Conservation (phyloP, 2,888 invertebrate genomes). For the Microctonus aethiopoides region DNA sequence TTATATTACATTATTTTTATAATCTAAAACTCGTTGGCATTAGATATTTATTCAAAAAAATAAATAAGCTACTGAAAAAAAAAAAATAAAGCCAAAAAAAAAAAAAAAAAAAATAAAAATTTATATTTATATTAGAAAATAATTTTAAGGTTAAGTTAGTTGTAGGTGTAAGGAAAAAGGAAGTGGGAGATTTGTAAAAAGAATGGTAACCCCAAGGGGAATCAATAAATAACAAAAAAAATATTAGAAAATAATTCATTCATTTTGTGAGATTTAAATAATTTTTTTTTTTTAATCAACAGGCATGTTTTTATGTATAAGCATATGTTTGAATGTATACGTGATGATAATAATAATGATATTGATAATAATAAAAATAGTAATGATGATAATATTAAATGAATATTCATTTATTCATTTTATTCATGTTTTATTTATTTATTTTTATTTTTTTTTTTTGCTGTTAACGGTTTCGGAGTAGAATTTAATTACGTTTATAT, state of each 20-base stretch:
- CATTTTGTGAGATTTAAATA: not conserved
- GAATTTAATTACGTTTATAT: not conserved
- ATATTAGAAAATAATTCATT: not conserved
- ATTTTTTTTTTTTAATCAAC: not conserved
- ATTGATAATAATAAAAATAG: no score
- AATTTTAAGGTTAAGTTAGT: no score
- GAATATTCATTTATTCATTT: not conserved
- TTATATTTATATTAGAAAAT: not conserved
- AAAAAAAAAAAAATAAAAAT: not conserved
- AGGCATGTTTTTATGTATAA: not conserved
- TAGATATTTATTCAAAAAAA: conserved; percentile 28
- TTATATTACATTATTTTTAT: no score
- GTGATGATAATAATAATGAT: no score
- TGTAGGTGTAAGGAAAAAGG: no score
- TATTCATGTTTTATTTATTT: not conserved
- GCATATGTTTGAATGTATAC: not conserved
- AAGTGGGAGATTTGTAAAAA: no score
- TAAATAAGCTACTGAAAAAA: conserved; percentile 22
- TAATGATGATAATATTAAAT: not conserved
- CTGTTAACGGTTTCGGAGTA: not conserved
- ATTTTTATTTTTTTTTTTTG: not conserved
- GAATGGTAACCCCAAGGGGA: no score
- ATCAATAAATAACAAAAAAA: no score
- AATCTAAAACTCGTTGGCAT: conserved; percentile 28
- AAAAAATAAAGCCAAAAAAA: not conserved